Conservation (phyloP, 1,140 invertebrate genomes). For the Apis cerana region DNA sequence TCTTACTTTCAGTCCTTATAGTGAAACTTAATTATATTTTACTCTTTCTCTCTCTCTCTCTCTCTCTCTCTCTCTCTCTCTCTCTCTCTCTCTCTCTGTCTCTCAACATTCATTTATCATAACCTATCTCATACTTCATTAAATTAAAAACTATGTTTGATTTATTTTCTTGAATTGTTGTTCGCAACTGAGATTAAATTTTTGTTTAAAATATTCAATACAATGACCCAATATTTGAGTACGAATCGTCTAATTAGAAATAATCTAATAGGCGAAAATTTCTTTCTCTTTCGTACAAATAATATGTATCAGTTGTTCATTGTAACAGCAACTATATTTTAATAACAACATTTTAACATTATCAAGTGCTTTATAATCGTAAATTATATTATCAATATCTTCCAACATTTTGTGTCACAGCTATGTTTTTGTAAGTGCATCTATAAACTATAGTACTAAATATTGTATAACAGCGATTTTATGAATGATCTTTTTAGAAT, state of each 20-base stretch:
- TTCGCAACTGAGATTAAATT: neutral
- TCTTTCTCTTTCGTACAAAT: neutral
- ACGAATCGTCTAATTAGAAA: slow-evolving; percentile 4
- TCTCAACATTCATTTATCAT: neutral
- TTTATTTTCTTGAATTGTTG: slow-evolving; percentile 20
- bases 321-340: slow-evolving; percentile 37
- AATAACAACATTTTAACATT: slow-evolving; percentile 43
- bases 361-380: slow-evolving; percentile 29
- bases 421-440: slow-evolving; percentile 33
- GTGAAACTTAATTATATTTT: too few relatives aligned
- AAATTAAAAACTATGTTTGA: slow-evolving; percentile 49
- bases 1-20: slow-evolving; percentile 43
- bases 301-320: slow-evolving; percentile 28
- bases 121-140: neutral
- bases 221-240: neutral
- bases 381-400: slow-evolving; percentile 31
- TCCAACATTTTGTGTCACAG: slow-evolving; percentile 28
- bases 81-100: neutral
- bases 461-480: slow-evolving; percentile 51
- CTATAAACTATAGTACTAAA: slow-evolving; percentile 48
- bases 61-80: too few relatives aligned
- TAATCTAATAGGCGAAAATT: slow-evolving; percentile 24
- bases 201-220: slow-evolving; percentile 19
- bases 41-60: too few relatives aligned
- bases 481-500: slow-evolving; percentile 36